These are phyloP conservation scores for Ectropis crepuscularia DNA, from an alignment of 2,888 invertebrate species.

Conservation along the genomic window DNA sequence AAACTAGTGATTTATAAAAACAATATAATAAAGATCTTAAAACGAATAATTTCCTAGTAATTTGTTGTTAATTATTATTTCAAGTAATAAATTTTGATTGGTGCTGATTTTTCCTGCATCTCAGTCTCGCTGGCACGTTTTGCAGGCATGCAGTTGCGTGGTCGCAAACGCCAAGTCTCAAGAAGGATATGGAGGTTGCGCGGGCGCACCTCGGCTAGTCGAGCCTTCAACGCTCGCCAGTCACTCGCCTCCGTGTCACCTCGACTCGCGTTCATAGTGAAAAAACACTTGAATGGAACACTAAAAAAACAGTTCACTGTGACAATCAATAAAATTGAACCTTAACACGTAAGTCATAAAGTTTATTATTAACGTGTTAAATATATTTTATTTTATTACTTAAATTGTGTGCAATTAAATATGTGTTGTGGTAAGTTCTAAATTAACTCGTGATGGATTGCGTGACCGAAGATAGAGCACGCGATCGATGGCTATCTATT, in stretches of 20 bases:
- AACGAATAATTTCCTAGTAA: too few species aligned
- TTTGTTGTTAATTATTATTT: too few species aligned
- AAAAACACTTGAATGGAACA: constrained; percentile 47
- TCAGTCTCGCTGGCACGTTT: constrained; percentile 11
- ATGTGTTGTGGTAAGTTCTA: too few species aligned
- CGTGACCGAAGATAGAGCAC: too few species aligned
- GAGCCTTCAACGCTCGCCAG: constrained; percentile 53
- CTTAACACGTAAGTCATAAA: constrained; percentile 30
- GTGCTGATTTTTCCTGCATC: constrained; percentile 1
- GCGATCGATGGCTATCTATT: too few species aligned
- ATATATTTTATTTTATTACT: too few species aligned
- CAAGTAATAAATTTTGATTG: background rate
- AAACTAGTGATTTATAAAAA: too few species aligned
- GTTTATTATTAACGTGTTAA: background rate
- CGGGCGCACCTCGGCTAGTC: constrained; percentile 57
- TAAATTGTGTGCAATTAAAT: too few species aligned
- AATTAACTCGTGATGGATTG: too few species aligned
- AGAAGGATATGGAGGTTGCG: constrained; percentile 53
- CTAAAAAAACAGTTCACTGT: constrained; percentile 23
- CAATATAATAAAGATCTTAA: too few species aligned
- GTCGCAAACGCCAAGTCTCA: constrained; percentile 45
- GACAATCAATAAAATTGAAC: constrained; percentile 4
- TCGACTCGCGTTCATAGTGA: constrained; percentile 39
- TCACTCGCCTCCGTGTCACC: constrained; percentile 50
- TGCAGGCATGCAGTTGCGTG: constrained; percentile 18